A percentile compares a stretch with the other conserved stretches of the same genome.
Evolutionary conservation across 2,888 invertebrate species (phyloP).

Genomic region (Cantharis flavilabris): DNA sequence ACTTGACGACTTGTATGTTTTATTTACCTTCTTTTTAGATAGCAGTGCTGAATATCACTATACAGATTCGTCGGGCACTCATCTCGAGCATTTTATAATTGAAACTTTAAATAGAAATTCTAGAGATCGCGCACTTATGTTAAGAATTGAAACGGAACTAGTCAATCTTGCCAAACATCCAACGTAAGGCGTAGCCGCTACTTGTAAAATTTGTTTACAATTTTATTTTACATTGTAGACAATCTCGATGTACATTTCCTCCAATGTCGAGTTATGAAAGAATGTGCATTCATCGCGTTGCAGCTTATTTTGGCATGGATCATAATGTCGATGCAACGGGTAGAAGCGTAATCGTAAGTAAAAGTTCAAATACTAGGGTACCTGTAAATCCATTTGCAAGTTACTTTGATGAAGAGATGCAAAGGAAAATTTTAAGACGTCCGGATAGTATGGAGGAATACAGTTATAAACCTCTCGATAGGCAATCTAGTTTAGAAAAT

Average conservation of each 20-base stretch:
- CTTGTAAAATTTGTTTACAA: conserved; percentile 4
- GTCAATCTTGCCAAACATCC: conserved; percentile 81
- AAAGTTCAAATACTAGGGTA: conserved; percentile 70
- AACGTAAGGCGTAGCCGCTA: conserved; percentile 61
- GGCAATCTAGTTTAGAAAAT: conserved; percentile 65
- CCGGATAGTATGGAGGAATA: conserved; percentile 82
- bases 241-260: conserved; percentile 63
- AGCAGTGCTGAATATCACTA: conserved; percentile 72
- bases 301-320: conserved; percentile 91
- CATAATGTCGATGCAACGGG: conserved; percentile 89
- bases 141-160: conserved; percentile 88
- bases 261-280: conserved; percentile 95
- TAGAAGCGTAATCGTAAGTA: conserved; percentile 83
- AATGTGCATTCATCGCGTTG: conserved; percentile 93
- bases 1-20: not conserved
- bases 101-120: conserved; percentile 89
- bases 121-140: conserved; percentile 82
- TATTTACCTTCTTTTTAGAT: conserved; percentile 60
- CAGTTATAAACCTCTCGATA: conserved; percentile 63
- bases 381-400: conserved; percentile 76
- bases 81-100: conserved; percentile 85
- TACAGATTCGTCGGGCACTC: conserved; percentile 77
- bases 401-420: conserved; percentile 70
- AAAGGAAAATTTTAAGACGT: conserved; percentile 80
- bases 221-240: not conserved